Percentiles rank a stretch among this genome's conserved stretches.
These are phyloP conservation scores for Ahaetulla prasina DNA, from an alignment of 2,113 vertebrate genomes.

Conservation along the genomic window DNA sequence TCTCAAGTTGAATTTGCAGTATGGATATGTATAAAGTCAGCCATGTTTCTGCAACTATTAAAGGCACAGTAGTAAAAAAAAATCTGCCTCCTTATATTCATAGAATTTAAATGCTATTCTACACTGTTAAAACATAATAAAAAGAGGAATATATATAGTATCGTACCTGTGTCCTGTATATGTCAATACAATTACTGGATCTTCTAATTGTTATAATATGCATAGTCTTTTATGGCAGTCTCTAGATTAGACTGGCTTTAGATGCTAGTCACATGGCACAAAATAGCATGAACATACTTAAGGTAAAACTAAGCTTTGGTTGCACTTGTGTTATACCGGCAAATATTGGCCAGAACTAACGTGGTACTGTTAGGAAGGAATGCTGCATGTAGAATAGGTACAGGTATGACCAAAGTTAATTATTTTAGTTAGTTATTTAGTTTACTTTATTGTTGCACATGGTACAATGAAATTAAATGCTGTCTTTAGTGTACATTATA, in stretches of 20 bases:
- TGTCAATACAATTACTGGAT: background rate
- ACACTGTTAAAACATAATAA: background rate
- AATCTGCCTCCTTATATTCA: background rate
- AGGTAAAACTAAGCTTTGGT: background rate
- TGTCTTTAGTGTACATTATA: too few species aligned
- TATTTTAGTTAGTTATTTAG: too few species aligned
- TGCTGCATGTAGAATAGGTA: background rate
- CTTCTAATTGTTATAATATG: background rate
- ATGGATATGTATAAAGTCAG: background rate
- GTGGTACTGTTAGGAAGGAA: background rate
- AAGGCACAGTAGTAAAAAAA: background rate
- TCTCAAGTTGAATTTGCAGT: background rate
- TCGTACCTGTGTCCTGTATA: background rate
- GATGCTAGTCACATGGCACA: background rate
- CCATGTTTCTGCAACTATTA: background rate
- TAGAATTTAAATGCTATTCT: background rate
- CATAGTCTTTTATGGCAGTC: background rate
- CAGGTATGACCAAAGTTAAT: background rate
- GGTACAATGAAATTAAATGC: too few species aligned
- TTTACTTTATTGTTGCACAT: too few species aligned
- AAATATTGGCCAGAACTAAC: background rate
- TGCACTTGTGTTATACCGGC: background rate
- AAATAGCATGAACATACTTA: background rate
- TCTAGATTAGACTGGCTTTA: background rate
- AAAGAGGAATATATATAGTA: background rate